Conservation (phyloP, 1,140 invertebrate genomes). For the Bombus difficillimus region DNA sequence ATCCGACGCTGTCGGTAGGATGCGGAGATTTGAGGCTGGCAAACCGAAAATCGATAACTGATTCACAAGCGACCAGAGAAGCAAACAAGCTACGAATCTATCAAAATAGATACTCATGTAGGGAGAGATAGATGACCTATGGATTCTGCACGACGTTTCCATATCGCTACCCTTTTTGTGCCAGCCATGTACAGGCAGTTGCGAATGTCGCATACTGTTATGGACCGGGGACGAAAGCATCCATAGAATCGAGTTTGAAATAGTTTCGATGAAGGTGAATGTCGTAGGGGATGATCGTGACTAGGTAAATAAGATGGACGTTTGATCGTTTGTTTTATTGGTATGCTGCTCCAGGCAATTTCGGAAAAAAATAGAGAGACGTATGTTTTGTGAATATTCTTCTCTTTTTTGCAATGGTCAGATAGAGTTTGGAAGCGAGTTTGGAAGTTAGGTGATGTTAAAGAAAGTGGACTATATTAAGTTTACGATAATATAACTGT, state of each 20-base stretch:
- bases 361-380: too few species aligned
- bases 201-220: not conserved
- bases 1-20: not conserved
- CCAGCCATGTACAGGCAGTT: too few species aligned
- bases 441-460: too few species aligned
- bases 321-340: not conserved
- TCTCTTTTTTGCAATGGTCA: too few species aligned
- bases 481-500: too few species aligned
- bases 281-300: not conserved
- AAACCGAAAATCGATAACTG: slow-evolving; percentile 55
- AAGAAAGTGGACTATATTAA: too few species aligned
- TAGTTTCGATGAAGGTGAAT: not conserved
- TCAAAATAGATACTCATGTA: slow-evolving; percentile 8
- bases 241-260: not conserved
- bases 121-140: slow-evolving; percentile 29
- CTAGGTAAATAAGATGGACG: not conserved
- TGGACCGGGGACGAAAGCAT: not conserved
- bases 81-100: slow-evolving; percentile 41
- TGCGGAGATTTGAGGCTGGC: not conserved
- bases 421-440: too few species aligned
- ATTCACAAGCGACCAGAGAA: slow-evolving; percentile 35
- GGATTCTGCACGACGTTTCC: slow-evolving; percentile 12
- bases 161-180: slow-evolving; percentile 31
- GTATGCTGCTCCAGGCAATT: not conserved
- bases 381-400: too few species aligned